phyloP scores from a whole-genome alignment of 2,888 invertebrate genomes.

The Microplitis manilae region DNA sequence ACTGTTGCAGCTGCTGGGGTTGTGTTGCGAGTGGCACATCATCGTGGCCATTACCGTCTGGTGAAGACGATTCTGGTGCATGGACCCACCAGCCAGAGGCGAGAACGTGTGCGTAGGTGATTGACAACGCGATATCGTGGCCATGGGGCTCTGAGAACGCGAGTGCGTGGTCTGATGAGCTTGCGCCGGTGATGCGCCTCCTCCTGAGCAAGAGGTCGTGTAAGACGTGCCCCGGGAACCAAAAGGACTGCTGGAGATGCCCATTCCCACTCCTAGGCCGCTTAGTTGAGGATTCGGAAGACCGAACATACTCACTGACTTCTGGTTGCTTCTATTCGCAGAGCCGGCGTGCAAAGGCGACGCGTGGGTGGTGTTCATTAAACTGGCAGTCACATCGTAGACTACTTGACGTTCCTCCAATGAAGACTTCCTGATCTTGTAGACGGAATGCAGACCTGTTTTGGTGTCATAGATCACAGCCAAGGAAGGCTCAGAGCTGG shows the following conservation, averaged over 20 bases:
- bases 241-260: constrained; percentile 60
- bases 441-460: constrained; percentile 85
- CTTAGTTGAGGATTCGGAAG: constrained; percentile 59
- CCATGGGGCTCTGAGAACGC: constrained; percentile 74
- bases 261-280: constrained; percentile 50
- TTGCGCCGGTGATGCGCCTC: constrained; percentile 61
- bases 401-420: constrained; percentile 80
- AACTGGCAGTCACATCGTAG: constrained; percentile 69
- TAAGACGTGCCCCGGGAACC: constrained; percentile 65
- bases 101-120: constrained; percentile 68
- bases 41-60: constrained; percentile 63
- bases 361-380: constrained; percentile 59
- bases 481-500: constrained; percentile 84
- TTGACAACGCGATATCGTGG: constrained; percentile 72
- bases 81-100: constrained; percentile 57
- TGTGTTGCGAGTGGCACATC: constrained; percentile 58
- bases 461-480: constrained; percentile 86
- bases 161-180: constrained; percentile 66
- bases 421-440: constrained; percentile 83
- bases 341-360: constrained; percentile 61
- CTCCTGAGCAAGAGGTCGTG: constrained; percentile 59
- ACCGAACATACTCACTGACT: constrained; percentile 63
- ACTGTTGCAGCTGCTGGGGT: constrained; percentile 59
- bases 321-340: constrained; percentile 59
- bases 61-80: constrained; percentile 62